Evolutionary conservation across 2,113 vertebrate species (phyloP), one percentile per base, ranked within the genome.

Genomic region (Laterallus jamaicensis): DNA sequence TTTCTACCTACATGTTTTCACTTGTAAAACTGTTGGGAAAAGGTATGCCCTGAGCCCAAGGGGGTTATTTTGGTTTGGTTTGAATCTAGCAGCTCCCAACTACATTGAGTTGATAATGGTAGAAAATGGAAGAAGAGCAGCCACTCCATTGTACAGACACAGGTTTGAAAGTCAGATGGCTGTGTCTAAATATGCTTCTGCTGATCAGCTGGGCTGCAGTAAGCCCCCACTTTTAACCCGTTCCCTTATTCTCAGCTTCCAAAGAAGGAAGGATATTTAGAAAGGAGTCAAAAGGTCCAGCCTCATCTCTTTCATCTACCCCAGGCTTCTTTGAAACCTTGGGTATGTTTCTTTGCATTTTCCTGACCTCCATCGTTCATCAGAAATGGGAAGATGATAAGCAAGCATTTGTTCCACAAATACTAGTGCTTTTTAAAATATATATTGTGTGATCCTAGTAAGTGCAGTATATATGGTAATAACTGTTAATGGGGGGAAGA

Each of bases 11-110:
- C 54, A 58, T 4, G 5, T 79, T 92, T 87, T 82, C 9, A 28
- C 39, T 76, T 59, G 77, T 63, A 92, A 89, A 93, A 95, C 37
- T 84, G 76, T 3, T 62, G 63, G 76, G 93, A 96, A 96, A 89
- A 69, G 50, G 49, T 66, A n/a, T 73, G 74, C 37, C 50, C 50
- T 84, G 37, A 81, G 25, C 62, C 19, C 54, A 59, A 55, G 54
- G 0, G 0, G 28, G 49, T 91, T 93, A 31, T 79, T 94, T 85
- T 83, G 56, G 68, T 74, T 86, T 52, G 26, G 58, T 83, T 95
- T 90, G 49, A 92, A 21, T 66, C 32, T 63, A 40, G 44, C 25
- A 70, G 31, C 35, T 79, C 66, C 25, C 25, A 79, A 73, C 66
- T 75, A 69, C 12, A 2, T 5, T 68, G 86, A 89, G 56, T 17